Base-by-base conservation (phyloP, 2,113 vertebrate species). In the Istiophorus platypterus region DNA sequence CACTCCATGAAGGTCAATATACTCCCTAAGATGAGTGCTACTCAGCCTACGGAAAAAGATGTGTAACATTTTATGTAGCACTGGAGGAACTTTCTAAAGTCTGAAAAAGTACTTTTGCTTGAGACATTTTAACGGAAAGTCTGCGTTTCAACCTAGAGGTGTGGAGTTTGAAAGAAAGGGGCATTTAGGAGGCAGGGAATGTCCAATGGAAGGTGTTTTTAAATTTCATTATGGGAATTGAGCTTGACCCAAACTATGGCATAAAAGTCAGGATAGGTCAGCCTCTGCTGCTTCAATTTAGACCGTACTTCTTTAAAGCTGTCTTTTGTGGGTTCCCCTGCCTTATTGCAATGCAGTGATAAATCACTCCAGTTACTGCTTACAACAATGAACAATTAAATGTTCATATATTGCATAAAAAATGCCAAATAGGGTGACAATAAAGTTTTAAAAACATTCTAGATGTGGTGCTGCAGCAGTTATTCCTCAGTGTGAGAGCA, bases 391-490 rank as follows among this genome's bases (percentile, higher is more conserved):
- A 34, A 34, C 31, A 34, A 34, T 34, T 34, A 4, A 4, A 34
- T 34, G 31, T 34, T 58, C n/a, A 9, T 58, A 22, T 56, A 22
- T 45, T 31, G 26, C 17, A 9, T 27, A 31, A 47, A 31, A 31
- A 31, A 42, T 49, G 62, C 12, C 29, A 52, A 34, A 52, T 37
- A 39, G 22, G 14, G 22, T 20, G 4, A 17, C 24, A 27, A 47
- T 49, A 34, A 34, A 72, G 54, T 13, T 7, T n/a, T 66, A 47
- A 66, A 42, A 59, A 26, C 24, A 34, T 52, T 57, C 22, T 41
- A 22, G 58, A 64, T 52, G 29, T 26, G 18, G 7, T 54, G 52
- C 52, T 63, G 29, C 61, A 47, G 17, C 64, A 54, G 51, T 81
- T 62, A 59, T 34, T 81, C 39, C 47, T 20, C 17, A 4, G 22